Conservation (phyloP, 2,888 invertebrate species). For the Neuroscelio doddi region DNA sequence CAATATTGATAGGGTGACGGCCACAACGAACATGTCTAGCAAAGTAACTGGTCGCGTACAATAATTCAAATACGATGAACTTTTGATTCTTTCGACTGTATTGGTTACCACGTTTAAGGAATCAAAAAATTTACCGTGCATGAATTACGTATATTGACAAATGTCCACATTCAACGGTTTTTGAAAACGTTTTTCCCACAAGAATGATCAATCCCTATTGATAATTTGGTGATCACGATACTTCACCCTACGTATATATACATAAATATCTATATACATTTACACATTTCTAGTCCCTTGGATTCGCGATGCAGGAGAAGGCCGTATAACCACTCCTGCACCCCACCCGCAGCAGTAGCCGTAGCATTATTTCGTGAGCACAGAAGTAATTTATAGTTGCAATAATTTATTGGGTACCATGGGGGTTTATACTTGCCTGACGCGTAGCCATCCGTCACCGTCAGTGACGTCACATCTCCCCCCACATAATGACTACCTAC, state of each 20-base stretch:
- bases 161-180: too few species aligned
- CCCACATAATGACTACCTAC: slow-evolving; percentile 72
- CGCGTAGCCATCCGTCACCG: slow-evolving; percentile 72
- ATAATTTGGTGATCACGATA: slow-evolving; percentile 24
- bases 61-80: too few species aligned
- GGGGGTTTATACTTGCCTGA: slow-evolving; percentile 72
- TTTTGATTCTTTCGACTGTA: too few species aligned
- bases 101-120: too few species aligned
- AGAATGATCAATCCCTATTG: too few species aligned
- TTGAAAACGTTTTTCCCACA: too few species aligned
- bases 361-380: slow-evolving; percentile 71
- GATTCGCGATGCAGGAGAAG: slow-evolving; percentile 46
- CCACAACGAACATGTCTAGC: too few species aligned
- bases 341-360: slow-evolving; percentile 67
- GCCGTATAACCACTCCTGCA: slow-evolving; percentile 43
- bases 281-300: slow-evolving; percentile 40
- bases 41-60: too few species aligned
- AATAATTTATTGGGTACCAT: slow-evolving; percentile 73
- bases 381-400: slow-evolving; percentile 73
- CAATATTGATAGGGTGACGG: too few species aligned
- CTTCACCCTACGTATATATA: slow-evolving; percentile 44
- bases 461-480: slow-evolving; percentile 71
- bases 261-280: slow-evolving; percentile 20
- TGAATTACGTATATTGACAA: too few species aligned
- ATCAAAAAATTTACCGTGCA: too few species aligned